Conservation (phyloP, 2,113 vertebrate genomes). For the Emydocephalus ijimae region DNA sequence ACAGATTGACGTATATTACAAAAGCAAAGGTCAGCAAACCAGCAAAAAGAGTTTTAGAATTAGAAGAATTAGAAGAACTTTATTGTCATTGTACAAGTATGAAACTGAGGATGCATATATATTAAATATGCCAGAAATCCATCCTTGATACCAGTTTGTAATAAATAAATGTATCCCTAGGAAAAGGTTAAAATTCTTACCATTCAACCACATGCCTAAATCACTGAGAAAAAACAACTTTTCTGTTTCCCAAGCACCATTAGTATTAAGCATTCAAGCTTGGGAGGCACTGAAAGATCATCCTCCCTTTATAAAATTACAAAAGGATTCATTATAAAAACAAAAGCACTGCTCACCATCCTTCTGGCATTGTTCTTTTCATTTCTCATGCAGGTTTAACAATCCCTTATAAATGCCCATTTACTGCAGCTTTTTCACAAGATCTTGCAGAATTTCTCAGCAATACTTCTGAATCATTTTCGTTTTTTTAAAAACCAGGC, state of each 20-base stretch:
- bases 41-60: background rate
- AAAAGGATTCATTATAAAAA: constrained; percentile 46
- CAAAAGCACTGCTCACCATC: constrained; percentile 50
- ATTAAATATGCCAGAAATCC: background rate
- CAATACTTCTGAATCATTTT: background rate
- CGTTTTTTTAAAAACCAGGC: constrained; percentile 31
- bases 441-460: constrained; percentile 5
- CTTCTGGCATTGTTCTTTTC: constrained; percentile 53
- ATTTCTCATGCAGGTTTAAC: constrained; percentile 49
- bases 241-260: background rate
- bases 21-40: constrained; percentile 25
- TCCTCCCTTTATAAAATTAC: constrained; percentile 27
- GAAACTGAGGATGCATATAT: no score
- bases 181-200: background rate
- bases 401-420: constrained; percentile 32
- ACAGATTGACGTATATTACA: background rate
- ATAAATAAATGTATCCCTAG: background rate
- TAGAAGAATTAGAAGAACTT: no score
- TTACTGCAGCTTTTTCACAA: constrained; percentile 28
- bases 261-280: constrained; percentile 15
- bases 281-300: constrained; percentile 7
- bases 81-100: no score
- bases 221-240: constrained; percentile 30
- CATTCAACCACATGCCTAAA: background rate
- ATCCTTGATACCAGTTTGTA: background rate